Conservation (phyloP, 2,797 vertebrate genomes). For the Sphenopsis melanotis region DNA sequence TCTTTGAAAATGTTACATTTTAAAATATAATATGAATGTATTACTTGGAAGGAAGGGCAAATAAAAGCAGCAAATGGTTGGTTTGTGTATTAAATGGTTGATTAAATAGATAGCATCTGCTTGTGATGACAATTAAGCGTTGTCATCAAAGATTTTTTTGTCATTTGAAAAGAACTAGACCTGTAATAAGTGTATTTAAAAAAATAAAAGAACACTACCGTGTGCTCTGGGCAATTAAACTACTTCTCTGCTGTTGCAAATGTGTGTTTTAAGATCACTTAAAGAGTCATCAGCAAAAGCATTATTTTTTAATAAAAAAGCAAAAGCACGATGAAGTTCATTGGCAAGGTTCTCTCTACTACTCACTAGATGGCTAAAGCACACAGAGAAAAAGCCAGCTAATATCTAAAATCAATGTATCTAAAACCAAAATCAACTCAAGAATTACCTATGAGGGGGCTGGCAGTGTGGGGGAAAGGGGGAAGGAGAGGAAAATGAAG, state of each 20-base stretch:
- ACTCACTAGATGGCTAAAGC: not conserved
- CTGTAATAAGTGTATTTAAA: not conserved
- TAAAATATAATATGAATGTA: not conserved
- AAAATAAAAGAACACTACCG: not conserved
- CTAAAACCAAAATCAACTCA: not conserved
- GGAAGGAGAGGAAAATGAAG: not conserved
- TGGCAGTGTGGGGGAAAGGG: rapidly evolving
- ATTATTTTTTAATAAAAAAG: not conserved
- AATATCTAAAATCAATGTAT: not conserved
- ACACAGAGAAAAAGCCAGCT: not conserved
- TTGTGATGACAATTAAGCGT: not conserved
- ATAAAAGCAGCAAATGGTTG: not conserved
- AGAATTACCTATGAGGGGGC: rapidly evolving
- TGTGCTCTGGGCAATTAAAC: not conserved
- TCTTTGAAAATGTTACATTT: not conserved
- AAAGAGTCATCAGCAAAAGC: not conserved
- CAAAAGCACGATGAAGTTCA: rapidly evolving
- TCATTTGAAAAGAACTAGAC: not conserved
- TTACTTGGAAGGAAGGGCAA: not conserved
- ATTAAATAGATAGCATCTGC: not conserved
- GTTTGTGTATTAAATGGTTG: not conserved
- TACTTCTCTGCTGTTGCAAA: not conserved
- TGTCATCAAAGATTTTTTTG: not conserved
- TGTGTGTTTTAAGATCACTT: not conserved
- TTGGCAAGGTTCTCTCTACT: not conserved